phyloP scores from a whole-genome alignment of 2,113 vertebrate genomes.

The Megaceryle torquata region DNA sequence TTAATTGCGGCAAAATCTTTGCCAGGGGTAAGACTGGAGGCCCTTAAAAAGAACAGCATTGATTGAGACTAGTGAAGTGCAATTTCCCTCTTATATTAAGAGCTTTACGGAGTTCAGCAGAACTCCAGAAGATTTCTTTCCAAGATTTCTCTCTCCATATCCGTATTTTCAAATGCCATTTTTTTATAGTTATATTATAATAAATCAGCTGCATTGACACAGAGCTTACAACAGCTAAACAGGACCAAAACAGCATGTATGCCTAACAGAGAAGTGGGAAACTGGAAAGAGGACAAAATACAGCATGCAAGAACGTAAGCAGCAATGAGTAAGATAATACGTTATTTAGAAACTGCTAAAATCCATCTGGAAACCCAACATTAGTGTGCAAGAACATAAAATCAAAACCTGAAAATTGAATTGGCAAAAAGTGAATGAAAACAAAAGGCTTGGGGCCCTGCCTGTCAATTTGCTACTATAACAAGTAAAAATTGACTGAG shows the following conservation, averaged over 20 bases:
- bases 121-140: background rate
- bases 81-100: background rate
- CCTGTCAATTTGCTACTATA: background rate
- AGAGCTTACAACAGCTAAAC: background rate
- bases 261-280: background rate
- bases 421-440: background rate
- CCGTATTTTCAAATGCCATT: background rate
- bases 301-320: fast-evolving
- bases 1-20: constrained; percentile 49
- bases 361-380: background rate
- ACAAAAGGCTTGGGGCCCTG: background rate
- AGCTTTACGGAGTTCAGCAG: background rate
- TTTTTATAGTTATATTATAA: background rate
- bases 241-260: background rate
- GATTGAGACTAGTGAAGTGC: background rate
- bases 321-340: background rate
- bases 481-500: background rate
- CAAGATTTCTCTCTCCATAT: background rate
- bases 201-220: background rate
- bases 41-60: background rate
- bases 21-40: constrained; percentile 19
- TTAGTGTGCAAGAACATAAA: background rate
- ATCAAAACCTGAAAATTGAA: background rate
- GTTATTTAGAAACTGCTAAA: background rate
- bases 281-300: background rate